Conservation (phyloP, 2,888 invertebrate species). For the Yponomeuta cagnagella region DNA sequence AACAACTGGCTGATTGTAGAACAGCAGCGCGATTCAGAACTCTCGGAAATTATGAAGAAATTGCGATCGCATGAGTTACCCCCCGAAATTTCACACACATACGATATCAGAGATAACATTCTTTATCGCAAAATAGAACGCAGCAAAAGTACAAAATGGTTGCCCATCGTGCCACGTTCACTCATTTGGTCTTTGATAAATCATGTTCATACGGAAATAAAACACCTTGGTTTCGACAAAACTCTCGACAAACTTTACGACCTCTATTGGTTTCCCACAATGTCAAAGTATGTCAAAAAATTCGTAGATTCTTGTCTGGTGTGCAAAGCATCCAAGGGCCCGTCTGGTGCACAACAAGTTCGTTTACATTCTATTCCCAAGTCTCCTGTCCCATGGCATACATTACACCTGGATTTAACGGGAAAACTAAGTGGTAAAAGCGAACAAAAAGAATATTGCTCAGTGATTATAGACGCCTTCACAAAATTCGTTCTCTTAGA, state of each 20-base stretch:
- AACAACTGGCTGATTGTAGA: conserved; percentile 17
- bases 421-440: conserved; percentile 27
- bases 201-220: conserved; percentile 26
- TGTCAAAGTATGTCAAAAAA: conserved; percentile 25
- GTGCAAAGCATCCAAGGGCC: conserved; percentile 32
- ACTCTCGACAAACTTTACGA: conserved; percentile 29
- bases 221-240: conserved; percentile 29
- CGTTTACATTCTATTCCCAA: conserved; percentile 37
- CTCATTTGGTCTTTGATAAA: conserved; percentile 31
- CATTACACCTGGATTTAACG: conserved; percentile 1
- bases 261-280: conserved; percentile 31
- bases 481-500: conserved; percentile 26
- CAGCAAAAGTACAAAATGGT: conserved; percentile 21
- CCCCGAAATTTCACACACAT: conserved; percentile 9
- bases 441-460: conserved; percentile 28
- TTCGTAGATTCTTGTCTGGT: conserved; percentile 36
- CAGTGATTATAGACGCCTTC: conserved; percentile 30
- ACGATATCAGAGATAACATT: conserved; percentile 4
- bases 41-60: background rate
- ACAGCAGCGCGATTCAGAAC: conserved; percentile 17
- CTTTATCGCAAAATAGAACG: conserved; percentile 22
- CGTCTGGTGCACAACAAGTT: conserved; percentile 29
- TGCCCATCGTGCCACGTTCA: conserved; percentile 28
- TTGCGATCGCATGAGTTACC: background rate
- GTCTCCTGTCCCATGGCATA: conserved; percentile 6